Conservation (phyloP, 2,113 vertebrate species). For the Paralichthys olivaceus region DNA sequence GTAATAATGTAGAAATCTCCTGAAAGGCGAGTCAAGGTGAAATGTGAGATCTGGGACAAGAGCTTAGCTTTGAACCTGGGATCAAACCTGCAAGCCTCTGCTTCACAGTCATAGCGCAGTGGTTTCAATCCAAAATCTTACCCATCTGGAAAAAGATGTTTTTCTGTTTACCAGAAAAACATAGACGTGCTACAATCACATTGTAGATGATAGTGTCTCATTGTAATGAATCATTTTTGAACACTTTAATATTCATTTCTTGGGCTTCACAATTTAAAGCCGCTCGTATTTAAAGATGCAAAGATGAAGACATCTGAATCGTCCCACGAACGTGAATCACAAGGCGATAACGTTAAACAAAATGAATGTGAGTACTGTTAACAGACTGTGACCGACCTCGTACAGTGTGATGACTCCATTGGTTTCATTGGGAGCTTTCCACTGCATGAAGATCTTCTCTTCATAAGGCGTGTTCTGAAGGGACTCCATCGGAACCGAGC, state of each 20-base stretch:
- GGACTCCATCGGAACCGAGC: constrained; percentile 92
- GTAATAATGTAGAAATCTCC: constrained; percentile 1
- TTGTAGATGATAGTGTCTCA: not conserved
- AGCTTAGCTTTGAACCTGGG: constrained; percentile 13
- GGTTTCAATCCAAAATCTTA: not conserved
- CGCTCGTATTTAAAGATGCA: not conserved
- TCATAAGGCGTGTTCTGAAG: constrained; percentile 96
- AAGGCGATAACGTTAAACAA: too few species aligned
- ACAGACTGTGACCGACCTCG: constrained; percentile 84
- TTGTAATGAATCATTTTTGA: not conserved
- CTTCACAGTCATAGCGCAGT: not conserved
- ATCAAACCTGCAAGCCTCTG: constrained; percentile 12
- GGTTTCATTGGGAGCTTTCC: constrained; percentile 98
- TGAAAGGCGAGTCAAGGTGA: constrained; percentile 19
- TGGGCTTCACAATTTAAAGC: too few species aligned
- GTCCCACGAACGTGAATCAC: too few species aligned
- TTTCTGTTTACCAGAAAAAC: not conserved
- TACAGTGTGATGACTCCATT: constrained; percentile 97
- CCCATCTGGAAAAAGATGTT: not conserved
- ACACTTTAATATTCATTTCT: not conserved
- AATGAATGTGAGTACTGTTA: too few species aligned
- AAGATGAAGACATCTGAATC: not conserved
- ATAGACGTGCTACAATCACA: not conserved
- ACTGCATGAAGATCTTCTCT: constrained; percentile 98
- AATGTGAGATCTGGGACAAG: constrained; percentile 11